Evolutionary conservation across 1,140 invertebrate genomes (phyloP).

Genomic region (Danaus plexippus): DNA sequence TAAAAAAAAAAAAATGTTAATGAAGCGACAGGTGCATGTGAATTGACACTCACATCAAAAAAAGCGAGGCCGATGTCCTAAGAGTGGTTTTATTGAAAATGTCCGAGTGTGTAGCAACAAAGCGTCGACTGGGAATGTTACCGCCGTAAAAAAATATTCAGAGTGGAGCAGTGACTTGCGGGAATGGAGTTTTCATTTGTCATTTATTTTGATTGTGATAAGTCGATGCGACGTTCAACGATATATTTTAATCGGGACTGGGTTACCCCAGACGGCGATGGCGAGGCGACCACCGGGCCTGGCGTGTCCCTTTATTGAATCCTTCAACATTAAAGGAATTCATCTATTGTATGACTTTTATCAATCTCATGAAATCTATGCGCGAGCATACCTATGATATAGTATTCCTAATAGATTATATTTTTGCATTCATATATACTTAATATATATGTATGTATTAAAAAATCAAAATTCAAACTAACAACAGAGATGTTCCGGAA

Average conservation of each 20-base stretch:
- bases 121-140: constrained; percentile 50
- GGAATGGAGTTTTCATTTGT: constrained; percentile 67
- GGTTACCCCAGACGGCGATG: constrained; percentile 18
- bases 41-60: constrained; percentile 36
- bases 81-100: constrained; percentile 61
- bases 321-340: too few relatives aligned
- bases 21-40: constrained; percentile 59
- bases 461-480: too few relatives aligned
- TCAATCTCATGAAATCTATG: neutral
- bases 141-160: constrained; percentile 47
- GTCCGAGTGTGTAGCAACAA: constrained; percentile 52
- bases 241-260: constrained; percentile 70
- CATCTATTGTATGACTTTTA: neutral
- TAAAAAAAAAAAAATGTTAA: constrained; percentile 15
- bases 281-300: constrained; percentile 30
- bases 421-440: too few relatives aligned
- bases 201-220: constrained; percentile 72
- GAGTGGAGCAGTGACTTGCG: constrained; percentile 62
- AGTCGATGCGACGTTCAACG: constrained; percentile 62
- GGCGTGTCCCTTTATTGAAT: neutral
- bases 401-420: too few relatives aligned
- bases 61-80: constrained; percentile 48
- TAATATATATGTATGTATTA: too few relatives aligned
- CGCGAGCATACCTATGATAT: too few relatives aligned
- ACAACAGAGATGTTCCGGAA: too few relatives aligned